A percentile compares a stretch with the other conserved stretches of the same genome.
phyloP scores from a whole-genome alignment of 1,140 invertebrate genomes.

The Aphaenogaster rudis region DNA sequence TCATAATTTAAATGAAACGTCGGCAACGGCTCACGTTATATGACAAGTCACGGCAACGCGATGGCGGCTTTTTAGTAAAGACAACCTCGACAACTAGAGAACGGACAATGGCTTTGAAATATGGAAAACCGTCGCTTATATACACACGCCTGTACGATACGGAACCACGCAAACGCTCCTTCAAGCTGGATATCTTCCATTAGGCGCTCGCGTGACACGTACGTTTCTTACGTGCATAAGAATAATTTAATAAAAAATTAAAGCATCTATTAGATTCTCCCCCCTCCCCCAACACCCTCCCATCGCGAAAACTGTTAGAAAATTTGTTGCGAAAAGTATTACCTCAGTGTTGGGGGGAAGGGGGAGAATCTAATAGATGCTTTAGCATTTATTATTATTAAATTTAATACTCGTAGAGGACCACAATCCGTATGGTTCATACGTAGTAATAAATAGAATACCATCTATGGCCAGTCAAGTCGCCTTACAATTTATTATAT shows the following conservation, averaged over 20 bases:
- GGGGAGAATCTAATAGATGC: too few relatives aligned
- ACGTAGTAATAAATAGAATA: too few relatives aligned
- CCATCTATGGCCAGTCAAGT: too few relatives aligned
- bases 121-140: constrained; percentile 53
- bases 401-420: too few relatives aligned
- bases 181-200: not conserved
- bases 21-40: not conserved
- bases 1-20: constrained; percentile 29
- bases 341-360: too few relatives aligned
- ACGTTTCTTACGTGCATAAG: not conserved
- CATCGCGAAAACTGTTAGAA: too few relatives aligned
- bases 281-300: too few relatives aligned
- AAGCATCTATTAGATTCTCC: too few relatives aligned
- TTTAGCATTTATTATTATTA: too few relatives aligned
- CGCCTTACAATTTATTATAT: too few relatives aligned
- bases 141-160: constrained; percentile 16
- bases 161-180: constrained; percentile 21
- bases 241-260: not conserved
- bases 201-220: constrained; percentile 7
- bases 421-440: too few relatives aligned
- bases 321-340: too few relatives aligned
- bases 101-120: constrained; percentile 49
- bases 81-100: not conserved
- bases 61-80: constrained; percentile 14
- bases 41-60: constrained; percentile 4